Percentiles rank a stretch among this genome's conserved stretches.
Conservation (phyloP, 2,888 invertebrate species). For the Hypsopygia costalis region DNA sequence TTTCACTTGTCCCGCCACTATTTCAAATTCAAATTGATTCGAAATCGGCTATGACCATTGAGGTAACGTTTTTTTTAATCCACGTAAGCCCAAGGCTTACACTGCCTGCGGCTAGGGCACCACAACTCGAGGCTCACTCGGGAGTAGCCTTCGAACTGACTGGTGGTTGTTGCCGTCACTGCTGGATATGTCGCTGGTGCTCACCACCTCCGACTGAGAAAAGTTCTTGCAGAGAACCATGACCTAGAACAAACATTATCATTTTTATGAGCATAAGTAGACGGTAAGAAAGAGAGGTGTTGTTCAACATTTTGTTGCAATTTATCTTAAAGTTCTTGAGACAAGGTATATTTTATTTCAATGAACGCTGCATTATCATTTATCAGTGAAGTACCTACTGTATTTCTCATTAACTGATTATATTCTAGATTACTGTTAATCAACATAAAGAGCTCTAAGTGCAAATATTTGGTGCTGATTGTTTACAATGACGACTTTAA, state of each 20-base stretch:
- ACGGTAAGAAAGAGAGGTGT: too few relatives aligned
- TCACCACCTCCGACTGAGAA: conserved; percentile 62
- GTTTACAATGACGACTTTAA: too few relatives aligned
- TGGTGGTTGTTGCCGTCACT: conserved; percentile 73
- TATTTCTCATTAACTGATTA: too few relatives aligned
- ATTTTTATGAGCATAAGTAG: neutral
- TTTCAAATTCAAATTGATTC: conserved; percentile 26
- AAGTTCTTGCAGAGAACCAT: conserved; percentile 74
- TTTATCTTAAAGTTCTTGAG: too few relatives aligned
- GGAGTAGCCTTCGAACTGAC: conserved; percentile 63
- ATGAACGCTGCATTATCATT: too few relatives aligned
- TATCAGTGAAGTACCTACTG: too few relatives aligned
- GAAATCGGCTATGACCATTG: conserved; percentile 17
- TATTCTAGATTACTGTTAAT: too few relatives aligned
- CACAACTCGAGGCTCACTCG: conserved; percentile 52
- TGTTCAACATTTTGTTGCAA: too few relatives aligned
- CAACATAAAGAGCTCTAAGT: too few relatives aligned
- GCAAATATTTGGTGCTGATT: too few relatives aligned
- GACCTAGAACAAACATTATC: conserved; percentile 36
- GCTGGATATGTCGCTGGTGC: conserved; percentile 72
- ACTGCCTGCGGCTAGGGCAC: conserved; percentile 66
- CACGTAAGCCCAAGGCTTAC: conserved; percentile 43
- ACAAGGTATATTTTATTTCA: too few relatives aligned
- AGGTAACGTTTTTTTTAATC: conserved; percentile 6
- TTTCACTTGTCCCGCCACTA: neutral